These are phyloP conservation scores for Macropis europaea DNA, from an alignment of 2,888 invertebrate genomes.

Conservation along the genomic window DNA sequence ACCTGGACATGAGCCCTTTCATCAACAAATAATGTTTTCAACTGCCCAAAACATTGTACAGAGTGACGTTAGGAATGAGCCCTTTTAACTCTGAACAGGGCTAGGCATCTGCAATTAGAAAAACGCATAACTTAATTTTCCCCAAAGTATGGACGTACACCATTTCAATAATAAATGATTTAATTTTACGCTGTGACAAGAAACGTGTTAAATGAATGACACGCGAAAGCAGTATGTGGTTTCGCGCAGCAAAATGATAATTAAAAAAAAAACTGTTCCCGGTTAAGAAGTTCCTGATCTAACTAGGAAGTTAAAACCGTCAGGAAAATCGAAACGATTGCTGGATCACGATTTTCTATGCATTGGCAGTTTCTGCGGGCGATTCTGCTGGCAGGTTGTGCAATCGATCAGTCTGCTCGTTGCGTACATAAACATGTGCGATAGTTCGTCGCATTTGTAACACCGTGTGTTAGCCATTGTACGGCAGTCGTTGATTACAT, in stretches of 20 bases:
- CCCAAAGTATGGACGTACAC: too few relatives aligned
- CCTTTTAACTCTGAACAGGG: too few relatives aligned
- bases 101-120: too few relatives aligned
- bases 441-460: conserved; percentile 20
- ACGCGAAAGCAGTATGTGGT: neutral
- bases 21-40: too few relatives aligned
- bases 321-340: conserved; percentile 21
- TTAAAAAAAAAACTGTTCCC: neutral
- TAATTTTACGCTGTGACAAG: too few relatives aligned
- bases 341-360: conserved; percentile 20
- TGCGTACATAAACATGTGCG: conserved; percentile 9
- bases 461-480: conserved; percentile 1
- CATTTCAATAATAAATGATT: too few relatives aligned
- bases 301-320: conserved; percentile 44
- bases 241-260: neutral
- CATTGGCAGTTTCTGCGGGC: conserved; percentile 57
- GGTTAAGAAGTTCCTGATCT: neutral
- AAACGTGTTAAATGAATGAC: too few relatives aligned
- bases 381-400: conserved; percentile 60
- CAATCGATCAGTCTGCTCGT: conserved; percentile 39
- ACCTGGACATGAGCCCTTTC: too few relatives aligned
- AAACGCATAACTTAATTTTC: too few relatives aligned
- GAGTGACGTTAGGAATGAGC: too few relatives aligned
- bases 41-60: too few relatives aligned
- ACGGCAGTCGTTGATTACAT: conserved; percentile 12